Base-by-base conservation (phyloP, 2,797 vertebrate genomes). In the Antrozous pallidus region DNA sequence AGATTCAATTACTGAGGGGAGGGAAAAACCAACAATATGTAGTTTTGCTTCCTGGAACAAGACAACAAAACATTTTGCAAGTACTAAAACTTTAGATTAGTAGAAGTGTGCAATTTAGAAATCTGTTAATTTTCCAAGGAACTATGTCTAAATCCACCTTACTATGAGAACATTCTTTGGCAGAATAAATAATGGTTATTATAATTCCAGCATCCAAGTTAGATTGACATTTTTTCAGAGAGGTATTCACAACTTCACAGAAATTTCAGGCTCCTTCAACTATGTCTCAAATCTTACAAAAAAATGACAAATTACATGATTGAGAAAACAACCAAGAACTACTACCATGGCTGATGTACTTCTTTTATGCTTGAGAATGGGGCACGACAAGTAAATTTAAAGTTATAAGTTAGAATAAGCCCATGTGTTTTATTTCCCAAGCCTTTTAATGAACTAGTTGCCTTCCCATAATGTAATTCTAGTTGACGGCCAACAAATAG, bases 31-130 rank as follows among this genome's bases (percentile, higher is more conserved):
- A 90, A 88, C 54, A 85, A 14, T 6, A 79, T 58, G 54, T 69
- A 85, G n/a, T 26, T 94, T 80, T 83, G 33, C 49, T 95, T 95
- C 73, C 79, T 67, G 18, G 91, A 87, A 78, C 10, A 38, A 85
- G 75, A 96, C 3, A 36, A 87, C 14, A 79, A 74, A 90, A 82
- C n/a, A 49, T 58, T 28, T 45, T 58, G 20, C 26, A 81, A 91
- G 33, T 24, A 38, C 49, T 91, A 26, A 94, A 47, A 38, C 6
- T 38, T 89, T 36, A 73, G 42, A 42, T 87, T 47, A 51, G 7
- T 20, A 71, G 40, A 77, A 61, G 1, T 38, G 13, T n/a, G 24
- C 28, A 73, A 58, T 26, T 92, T 91, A 69, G 69, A 92, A 71
- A 18, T 54, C 38, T 85, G 14, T 65, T 47, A 42, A 73, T 78